These are phyloP conservation scores for Drosophila insularis DNA, from an alignment of 1,140 invertebrate species.

Conservation along the genomic window DNA sequence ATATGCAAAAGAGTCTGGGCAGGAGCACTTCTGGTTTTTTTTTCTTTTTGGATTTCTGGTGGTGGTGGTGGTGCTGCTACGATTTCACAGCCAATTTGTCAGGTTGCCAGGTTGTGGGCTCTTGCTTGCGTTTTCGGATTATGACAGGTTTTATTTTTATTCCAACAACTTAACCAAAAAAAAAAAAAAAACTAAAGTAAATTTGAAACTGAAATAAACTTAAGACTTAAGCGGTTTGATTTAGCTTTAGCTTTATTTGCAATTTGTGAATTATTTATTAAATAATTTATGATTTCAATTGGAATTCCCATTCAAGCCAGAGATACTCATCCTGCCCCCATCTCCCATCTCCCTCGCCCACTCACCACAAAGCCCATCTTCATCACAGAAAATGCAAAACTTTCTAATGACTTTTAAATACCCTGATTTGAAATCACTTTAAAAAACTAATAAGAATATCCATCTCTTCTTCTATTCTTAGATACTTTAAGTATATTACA, in stretches of 20 bases:
- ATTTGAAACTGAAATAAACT: conserved; percentile 9
- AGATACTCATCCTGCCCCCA: conserved; percentile 9
- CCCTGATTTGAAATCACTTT: background rate
- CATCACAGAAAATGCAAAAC: no score
- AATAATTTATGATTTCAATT: conserved; percentile 61
- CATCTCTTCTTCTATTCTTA: no score
- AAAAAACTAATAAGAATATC: no score
- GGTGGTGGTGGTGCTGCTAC: conserved; percentile 1
- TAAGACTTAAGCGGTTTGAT: background rate
- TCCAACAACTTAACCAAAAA: conserved; percentile 11
- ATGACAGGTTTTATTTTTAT: conserved; percentile 61
- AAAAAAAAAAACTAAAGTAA: no score
- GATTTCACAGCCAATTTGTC: conserved; percentile 54
- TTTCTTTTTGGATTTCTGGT: conserved; percentile 27
- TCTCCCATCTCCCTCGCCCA: no score
- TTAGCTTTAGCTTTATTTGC: conserved; percentile 13
- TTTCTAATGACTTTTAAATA: background rate
- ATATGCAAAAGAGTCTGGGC: conserved; percentile 39
- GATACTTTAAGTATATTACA: no score
- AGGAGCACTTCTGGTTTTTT: conserved; percentile 56
- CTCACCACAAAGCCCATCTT: background rate
- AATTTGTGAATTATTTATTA: conserved; percentile 59
- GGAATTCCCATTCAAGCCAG: conserved; percentile 29
- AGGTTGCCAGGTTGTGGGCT: conserved; percentile 41
- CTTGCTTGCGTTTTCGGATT: conserved; percentile 46